Evolutionary conservation across 2,113 vertebrate species (phyloP).

Genomic region (Pungitius pungitius): DNA sequence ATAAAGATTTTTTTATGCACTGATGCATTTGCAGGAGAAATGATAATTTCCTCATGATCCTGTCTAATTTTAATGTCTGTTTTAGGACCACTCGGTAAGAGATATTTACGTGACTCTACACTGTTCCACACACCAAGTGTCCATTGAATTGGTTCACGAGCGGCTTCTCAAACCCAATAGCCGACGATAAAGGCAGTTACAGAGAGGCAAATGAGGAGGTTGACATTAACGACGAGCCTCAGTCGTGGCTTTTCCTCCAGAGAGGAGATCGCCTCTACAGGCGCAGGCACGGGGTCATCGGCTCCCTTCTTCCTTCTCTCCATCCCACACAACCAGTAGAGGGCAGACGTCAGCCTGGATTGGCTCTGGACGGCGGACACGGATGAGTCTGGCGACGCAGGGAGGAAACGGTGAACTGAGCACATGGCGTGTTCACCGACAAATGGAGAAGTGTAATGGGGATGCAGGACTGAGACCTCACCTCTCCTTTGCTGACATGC

Average conservation of each 20-base stretch:
- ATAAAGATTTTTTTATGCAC: neutral
- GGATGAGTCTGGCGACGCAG: constrained; percentile 43
- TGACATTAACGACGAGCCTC: constrained; percentile 82
- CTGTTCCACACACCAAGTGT: constrained; percentile 1
- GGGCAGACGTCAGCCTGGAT: constrained; percentile 76
- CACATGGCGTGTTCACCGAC: neutral
- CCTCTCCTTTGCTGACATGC: constrained; percentile 39
- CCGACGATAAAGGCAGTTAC: constrained; percentile 87
- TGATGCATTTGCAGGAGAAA: neutral
- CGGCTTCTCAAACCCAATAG: constrained; percentile 85
- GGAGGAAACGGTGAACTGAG: neutral
- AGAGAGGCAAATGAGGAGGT: constrained; percentile 85
- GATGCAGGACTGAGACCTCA: constrained; percentile 16
- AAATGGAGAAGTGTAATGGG: neutral
- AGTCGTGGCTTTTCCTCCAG: constrained; percentile 82
- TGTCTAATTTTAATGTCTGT: neutral
- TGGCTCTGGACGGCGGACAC: constrained; percentile 11
- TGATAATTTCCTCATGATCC: neutral
- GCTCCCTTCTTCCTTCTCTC: constrained; percentile 57
- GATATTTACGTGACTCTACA: constrained; percentile 2
- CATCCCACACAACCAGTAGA: constrained; percentile 95
- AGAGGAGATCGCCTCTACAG: constrained; percentile 35
- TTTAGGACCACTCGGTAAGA: neutral
- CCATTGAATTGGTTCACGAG: neutral
- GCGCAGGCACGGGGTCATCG: fast-evolving